Base-by-base conservation (phyloP, 2,113 vertebrate species). In the Trachemys scripta region DNA sequence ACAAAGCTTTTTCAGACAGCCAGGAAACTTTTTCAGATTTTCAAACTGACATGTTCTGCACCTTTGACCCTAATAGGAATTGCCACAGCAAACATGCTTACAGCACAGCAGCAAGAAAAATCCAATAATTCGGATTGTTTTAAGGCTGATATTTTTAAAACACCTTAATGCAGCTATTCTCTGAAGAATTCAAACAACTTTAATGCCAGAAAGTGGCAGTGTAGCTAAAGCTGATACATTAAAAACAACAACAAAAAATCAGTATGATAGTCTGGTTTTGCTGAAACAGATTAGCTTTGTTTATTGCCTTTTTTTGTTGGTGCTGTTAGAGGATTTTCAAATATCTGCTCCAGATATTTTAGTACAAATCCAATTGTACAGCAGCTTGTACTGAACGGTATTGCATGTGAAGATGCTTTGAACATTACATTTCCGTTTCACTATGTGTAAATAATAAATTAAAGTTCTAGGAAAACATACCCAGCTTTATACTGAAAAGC, bases 221-320 rank as follows among this genome's bases (percentile, higher is more conserved):
- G 90, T 89, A 96, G 53, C 86, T 51, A 92, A 88, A 62, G 0
- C 94, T 49, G 22, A 50, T 65, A 59, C 84, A 90, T 95, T 91
- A 10, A 56, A 56, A 56, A 42, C 42, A 42, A 42, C 25, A 97
- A 97, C 38, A 97, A 97, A 97, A 97, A 97, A 95, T 97, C 94
- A 86, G 95, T 95, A 96, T 96, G 96, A 96, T 94, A 27, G 42
- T 93, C 96, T 95, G 96, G 97, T 96, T 97, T 82, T 54, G 92
- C 96, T 91, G 84, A 95, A 95, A 97, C 92, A 94, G 97, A 97
- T 97, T 96, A 97, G 96, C 95, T 97, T 97, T 97, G 92, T 95
- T 94, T 97, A 94, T 91, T 95, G 81, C 96, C 95, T 97, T 97
- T 96, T 96, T 97, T 72, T 69, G 8, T 20, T 38, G n/a, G 19